phyloP scores from a whole-genome alignment of 2,888 invertebrate species.

The Lithophane ornitopus region DNA sequence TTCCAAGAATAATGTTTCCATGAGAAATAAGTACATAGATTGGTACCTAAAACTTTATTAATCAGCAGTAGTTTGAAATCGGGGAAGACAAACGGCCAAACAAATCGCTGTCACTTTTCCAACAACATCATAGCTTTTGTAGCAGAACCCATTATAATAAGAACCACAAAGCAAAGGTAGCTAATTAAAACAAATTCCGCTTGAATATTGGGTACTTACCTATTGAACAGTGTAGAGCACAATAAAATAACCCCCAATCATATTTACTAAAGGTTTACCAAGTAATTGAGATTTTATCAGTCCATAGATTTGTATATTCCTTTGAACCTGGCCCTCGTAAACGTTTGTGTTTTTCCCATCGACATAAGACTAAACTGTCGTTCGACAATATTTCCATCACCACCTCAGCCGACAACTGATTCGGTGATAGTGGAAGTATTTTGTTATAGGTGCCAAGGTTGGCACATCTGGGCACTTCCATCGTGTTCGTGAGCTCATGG shows the following conservation, averaged over 20 bases:
- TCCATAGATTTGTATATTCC: not conserved
- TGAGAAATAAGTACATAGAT: not conserved
- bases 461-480: conserved; percentile 40
- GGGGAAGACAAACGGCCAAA: too few species aligned
- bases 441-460: conserved; percentile 9
- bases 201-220: not conserved
- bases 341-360: not conserved
- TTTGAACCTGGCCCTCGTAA: not conserved
- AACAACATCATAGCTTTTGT: not conserved
- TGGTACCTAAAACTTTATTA: not conserved
- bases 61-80: not conserved
- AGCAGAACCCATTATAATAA: not conserved
- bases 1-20: not conserved
- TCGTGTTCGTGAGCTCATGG: not conserved
- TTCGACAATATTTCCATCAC: not conserved
- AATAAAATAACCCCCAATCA: not conserved
- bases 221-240: not conserved
- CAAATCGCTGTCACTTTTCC: not conserved
- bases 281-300: not conserved
- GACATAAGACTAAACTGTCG: not conserved
- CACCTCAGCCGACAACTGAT: not conserved
- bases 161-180: not conserved
- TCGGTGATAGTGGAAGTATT: not conserved
- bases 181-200: too few species aligned
- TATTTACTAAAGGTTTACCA: not conserved